Evolutionary conservation across 2,797 vertebrate genomes (phyloP), one percentile per base, ranked within the genome.

Genomic region (Podarcis lilfordi): DNA sequence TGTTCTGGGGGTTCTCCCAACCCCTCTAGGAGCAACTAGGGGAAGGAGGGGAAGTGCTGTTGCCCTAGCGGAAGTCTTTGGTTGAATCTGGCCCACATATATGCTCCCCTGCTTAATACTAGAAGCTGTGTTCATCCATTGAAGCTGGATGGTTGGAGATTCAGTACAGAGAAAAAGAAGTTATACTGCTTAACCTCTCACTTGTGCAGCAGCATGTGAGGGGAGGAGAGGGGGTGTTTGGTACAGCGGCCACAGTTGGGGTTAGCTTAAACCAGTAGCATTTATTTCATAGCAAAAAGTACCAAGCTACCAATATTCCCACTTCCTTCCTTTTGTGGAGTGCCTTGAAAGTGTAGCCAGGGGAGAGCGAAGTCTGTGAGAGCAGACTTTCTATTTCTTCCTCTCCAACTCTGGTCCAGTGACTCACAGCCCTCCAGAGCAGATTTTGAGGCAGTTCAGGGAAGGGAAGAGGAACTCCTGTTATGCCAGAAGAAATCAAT

Each of bases 241-340:
- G n/a, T 32, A 35, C 78, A 80, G 21, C 8, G 23, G n/a, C 8
- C 15, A 75, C 29, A 11, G 32, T 35, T 1, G 27, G 83, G 55
- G 77, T 59, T 21, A 35, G 15, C 4, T 80, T 74, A 81, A 86
- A 78, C 69, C 23, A 76, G 87, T 25, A 85, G 19, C 69, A 21
- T 80, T 75, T 71, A 8, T 86, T 90, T 90, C 40, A 11, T 19
- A 69, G 37, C 10, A 80, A 50, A 89, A 50, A 32, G 50, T 66
- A 8, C 0, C 43, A 43, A 43, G 43, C 1, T 43, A 43, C 43
- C 85, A 82, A 88, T 80, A 87, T 66, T 25, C 17, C 13, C 69
- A 59, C 1, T 15, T 8, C 1, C 8, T 71, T 55, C 92, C 17
- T 74, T 0, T 87, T 21, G 8, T 83, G 86, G 50, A 72, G 7